Base-by-base conservation (phyloP, 2,888 invertebrate species). In the Agonopterix subpropinquella region DNA sequence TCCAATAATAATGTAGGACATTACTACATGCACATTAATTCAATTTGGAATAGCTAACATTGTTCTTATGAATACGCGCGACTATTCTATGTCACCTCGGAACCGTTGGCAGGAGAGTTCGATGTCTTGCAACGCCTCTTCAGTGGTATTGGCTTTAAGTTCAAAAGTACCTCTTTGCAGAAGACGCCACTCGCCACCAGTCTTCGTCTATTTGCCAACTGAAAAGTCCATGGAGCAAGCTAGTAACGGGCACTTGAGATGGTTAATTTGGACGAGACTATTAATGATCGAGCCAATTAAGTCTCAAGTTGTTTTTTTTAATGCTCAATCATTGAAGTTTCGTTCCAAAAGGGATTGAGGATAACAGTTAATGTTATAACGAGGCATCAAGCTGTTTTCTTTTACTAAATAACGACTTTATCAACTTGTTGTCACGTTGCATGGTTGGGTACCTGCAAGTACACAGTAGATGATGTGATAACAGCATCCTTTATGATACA, bases 161-260 rank as follows among this genome's bases (percentile, higher is more conserved):
- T 80, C 77, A 83, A 76, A 86, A 79, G 84, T 88, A 88, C 87
- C 87, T 87, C 85, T 59, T 74, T 71, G 66, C 57, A 61, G 62
- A 53, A 62, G 65, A 60, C 53, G 58, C 45, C 53, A 5, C 51
- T 44, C 53, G 56, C 52, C 44, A 41, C 45, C 55, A 48, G 48
- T 73, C 77, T 70, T 80, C 80, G 60, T 71, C 66, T 67, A 66
- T 63, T 69, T 77, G 68, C 80, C 84, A 85, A 84, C 87, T 87
- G 87, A 88, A 87, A 88, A 88, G 87, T 79, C 87, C 88, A 88
- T 81, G 73, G 73, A 77, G 79, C 75, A 77, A 73, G 80, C 82
- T 87, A 86, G 77, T 80, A 82, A 73, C 62, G 70, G 62, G 72
- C 61, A 65, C 70, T 73, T 69, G 50, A 69, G 56, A 54, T 56